These are phyloP conservation scores for Gastrophysa polygoni DNA, from an alignment of 2,888 invertebrate species.

Conservation along the genomic window DNA sequence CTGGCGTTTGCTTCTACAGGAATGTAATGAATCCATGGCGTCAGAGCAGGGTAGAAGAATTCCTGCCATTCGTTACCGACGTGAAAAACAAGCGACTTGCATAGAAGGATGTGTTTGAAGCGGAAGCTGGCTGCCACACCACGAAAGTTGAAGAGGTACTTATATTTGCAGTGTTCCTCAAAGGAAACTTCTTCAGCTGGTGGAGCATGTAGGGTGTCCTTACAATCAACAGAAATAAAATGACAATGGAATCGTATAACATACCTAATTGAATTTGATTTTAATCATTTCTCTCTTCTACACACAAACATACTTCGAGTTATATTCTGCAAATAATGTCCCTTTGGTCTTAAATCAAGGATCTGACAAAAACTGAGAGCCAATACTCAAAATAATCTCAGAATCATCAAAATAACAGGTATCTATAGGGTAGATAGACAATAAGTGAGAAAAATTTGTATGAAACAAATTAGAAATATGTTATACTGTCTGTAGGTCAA, in stretches of 20 bases:
- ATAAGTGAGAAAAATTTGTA: too few relatives aligned
- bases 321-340: too few relatives aligned
- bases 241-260: background rate
- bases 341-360: background rate
- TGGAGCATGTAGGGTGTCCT: constrained; percentile 85
- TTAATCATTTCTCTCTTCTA: too few relatives aligned
- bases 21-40: constrained; percentile 96
- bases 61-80: constrained; percentile 94
- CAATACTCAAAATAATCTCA: too few relatives aligned
- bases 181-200: constrained; percentile 88
- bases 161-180: constrained; percentile 91
- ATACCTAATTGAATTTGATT: too few relatives aligned
- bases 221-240: constrained; percentile 37
- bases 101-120: constrained; percentile 93
- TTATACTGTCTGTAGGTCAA: too few relatives aligned
- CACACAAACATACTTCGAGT: too few relatives aligned
- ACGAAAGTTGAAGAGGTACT: constrained; percentile 94
- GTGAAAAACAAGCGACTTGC: constrained; percentile 91
- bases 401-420: too few relatives aligned
- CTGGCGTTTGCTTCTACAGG: constrained; percentile 73
- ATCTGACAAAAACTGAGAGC: background rate
- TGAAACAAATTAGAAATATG: too few relatives aligned
- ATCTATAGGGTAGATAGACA: too few relatives aligned
- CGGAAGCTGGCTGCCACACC: constrained; percentile 98
- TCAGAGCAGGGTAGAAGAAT: constrained; percentile 89